Base-by-base conservation (phyloP, 2,113 vertebrate species). In the Takifugu bimaculatus region DNA sequence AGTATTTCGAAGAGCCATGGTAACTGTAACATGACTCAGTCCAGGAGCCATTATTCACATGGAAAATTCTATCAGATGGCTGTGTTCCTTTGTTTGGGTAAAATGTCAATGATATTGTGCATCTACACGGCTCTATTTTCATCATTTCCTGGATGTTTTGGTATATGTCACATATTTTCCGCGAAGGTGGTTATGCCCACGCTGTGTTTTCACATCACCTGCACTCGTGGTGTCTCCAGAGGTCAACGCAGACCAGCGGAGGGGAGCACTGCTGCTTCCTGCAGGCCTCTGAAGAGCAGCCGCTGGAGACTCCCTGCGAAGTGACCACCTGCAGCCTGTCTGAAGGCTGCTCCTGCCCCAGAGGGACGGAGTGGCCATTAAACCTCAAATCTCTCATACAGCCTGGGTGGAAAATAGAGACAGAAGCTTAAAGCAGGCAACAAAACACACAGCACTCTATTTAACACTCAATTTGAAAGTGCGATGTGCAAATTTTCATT, bases 201-300 rank as follows among this genome's bases (percentile, higher is more conserved):
- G 25, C 50, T 60, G 11, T 48, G 28, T 65, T 54, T 78, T 76
- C 70, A 58, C 69, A 20, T 51, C 87, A 94, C 94, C 93, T 95
- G 94, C 93, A 94, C 75, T 95, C 92, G 0, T 93, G 90, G 63
- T 90, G 91, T 87, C 93, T 92, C 94, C 94, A 95, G 70, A 95
- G 86, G 82, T 95, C 94, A 68, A 92, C 85, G 25, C 94, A 95
- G 65, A 93, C 86, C 66, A 94, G 83, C 11, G 92, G 91, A 59
- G 86, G 88, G 55, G 82, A 87, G 80, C 94, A 95, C 28, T 92
- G 91, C 56, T 93, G 93, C 57, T 80, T 93, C 70, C 86, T 89
- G 77, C 94, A 95, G 62, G 93, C 90, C 6, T 93, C 91, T 0
- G 94, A 95, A 55, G 82, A 82, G 76, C 94, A 95, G 67, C 94